Evolutionary conservation across 64 coral and sea anemone genomes (phyloP).

Genomic region (Acropora tenuis): DNA sequence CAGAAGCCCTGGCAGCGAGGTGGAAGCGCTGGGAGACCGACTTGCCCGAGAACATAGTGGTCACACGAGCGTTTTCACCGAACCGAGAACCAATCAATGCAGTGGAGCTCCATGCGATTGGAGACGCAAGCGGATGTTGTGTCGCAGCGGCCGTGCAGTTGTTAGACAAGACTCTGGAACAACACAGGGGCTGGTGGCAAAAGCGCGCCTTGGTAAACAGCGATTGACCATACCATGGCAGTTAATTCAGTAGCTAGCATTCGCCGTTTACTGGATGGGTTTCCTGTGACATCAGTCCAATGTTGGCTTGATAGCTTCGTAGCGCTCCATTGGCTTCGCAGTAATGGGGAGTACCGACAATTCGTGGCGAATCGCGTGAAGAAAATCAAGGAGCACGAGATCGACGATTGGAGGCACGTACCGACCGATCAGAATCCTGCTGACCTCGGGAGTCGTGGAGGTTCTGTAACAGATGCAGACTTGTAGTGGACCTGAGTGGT

Average conservation of each 20-base stretch:
- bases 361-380: slow-evolving; percentile 56
- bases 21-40: slow-evolving; percentile 24
- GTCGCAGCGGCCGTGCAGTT: slow-evolving; percentile 27
- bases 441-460: slow-evolving; percentile 51
- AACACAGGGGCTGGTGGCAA: slow-evolving; percentile 42
- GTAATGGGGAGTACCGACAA: slow-evolving; percentile 43
- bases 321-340: slow-evolving; percentile 53
- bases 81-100: slow-evolving; percentile 15
- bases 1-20: neutral
- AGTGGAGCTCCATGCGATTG: slow-evolving; percentile 14
- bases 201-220: slow-evolving; percentile 41
- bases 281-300: slow-evolving; percentile 12
- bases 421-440: slow-evolving; percentile 51
- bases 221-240: slow-evolving; percentile 59
- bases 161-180: neutral
- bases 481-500: slow-evolving; percentile 44
- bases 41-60: neutral
- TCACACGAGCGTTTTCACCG: neutral
- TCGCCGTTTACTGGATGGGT: neutral
- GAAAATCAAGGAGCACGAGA: slow-evolving; percentile 33
- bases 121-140: slow-evolving; percentile 11
- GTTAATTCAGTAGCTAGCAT: slow-evolving; percentile 19
- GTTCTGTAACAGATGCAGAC: neutral
- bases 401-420: slow-evolving; percentile 40
- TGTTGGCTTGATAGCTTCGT: slow-evolving; percentile 61